Evolutionary conservation across 1,140 invertebrate genomes (phyloP).

Genomic region (Diabrotica virgifera): DNA sequence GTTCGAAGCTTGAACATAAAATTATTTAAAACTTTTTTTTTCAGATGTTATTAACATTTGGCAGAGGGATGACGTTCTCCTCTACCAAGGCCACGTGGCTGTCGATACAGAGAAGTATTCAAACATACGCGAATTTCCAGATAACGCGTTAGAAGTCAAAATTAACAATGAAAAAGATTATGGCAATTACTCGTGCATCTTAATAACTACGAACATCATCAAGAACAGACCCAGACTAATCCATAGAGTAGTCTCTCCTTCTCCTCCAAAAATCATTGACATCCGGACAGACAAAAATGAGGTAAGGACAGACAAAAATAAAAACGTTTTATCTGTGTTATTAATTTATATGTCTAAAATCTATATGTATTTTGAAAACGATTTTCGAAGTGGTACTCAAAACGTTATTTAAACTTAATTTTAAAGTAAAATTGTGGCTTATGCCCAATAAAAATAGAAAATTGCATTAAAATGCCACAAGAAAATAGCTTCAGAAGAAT

Average conservation of each 20-base stretch:
- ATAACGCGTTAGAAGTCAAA: slow-evolving; percentile 22
- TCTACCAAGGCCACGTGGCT: slow-evolving; percentile 21
- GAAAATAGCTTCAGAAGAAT: too few species aligned
- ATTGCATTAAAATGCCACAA: too few species aligned
- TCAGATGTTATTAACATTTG: slow-evolving; percentile 25
- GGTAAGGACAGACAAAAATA: too few species aligned
- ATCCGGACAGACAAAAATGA: slow-evolving; percentile 15
- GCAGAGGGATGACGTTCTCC: slow-evolving; percentile 21
- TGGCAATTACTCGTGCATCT: slow-evolving; percentile 25
- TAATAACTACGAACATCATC: slow-evolving; percentile 14
- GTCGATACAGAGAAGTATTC: slow-evolving; percentile 8
- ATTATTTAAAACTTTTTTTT: not conserved
- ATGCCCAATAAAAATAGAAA: too few species aligned
- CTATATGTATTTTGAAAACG: too few species aligned
- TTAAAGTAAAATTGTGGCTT: too few species aligned
- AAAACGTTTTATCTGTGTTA: too few species aligned
- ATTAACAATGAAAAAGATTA: slow-evolving; percentile 19
- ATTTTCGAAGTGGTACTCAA: too few species aligned
- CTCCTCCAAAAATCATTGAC: slow-evolving; percentile 12
- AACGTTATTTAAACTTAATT: too few species aligned
- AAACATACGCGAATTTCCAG: slow-evolving; percentile 16
- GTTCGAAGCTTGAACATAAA: too few species aligned
- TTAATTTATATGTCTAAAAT: too few species aligned
- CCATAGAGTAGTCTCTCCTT: slow-evolving; percentile 18
- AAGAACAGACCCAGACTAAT: slow-evolving; percentile 17